Conservation (phyloP, 1,140 invertebrate species). For the Zaprionus inermis region DNA sequence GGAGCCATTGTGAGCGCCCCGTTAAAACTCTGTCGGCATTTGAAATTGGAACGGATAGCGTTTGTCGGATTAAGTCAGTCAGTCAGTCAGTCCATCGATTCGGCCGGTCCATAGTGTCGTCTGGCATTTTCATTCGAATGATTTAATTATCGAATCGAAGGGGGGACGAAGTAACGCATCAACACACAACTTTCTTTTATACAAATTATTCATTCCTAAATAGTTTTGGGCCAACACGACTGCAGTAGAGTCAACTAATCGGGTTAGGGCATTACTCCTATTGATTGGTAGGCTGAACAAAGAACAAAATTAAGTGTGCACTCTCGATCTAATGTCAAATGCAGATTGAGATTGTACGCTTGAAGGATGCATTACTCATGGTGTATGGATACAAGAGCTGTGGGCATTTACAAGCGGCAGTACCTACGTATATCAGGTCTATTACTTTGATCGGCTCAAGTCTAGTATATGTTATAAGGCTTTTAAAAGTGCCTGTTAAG, state of each 20-base stretch:
- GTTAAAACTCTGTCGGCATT: slow-evolving; percentile 71
- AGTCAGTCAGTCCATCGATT: neutral
- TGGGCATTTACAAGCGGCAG: neutral
- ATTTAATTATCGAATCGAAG: slow-evolving; percentile 68
- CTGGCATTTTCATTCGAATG: slow-evolving; percentile 72
- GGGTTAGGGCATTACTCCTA: slow-evolving; percentile 49
- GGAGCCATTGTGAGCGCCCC: slow-evolving; percentile 68
- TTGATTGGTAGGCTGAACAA: slow-evolving; percentile 45
- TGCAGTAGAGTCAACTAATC: slow-evolving; percentile 43
- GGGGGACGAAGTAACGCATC: slow-evolving; percentile 25
- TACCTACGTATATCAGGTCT: too few relatives aligned
- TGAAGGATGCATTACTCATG: slow-evolving; percentile 1
- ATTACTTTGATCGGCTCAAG: neutral
- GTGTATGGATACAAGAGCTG: neutral
- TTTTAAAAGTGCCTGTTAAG: neutral
- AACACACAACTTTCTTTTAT: slow-evolving; percentile 63
- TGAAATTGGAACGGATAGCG: slow-evolving; percentile 82
- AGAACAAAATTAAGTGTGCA: slow-evolving; percentile 39
- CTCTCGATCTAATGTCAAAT: slow-evolving; percentile 16
- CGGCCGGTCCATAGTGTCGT: slow-evolving; percentile 39
- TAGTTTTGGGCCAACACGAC: slow-evolving; percentile 22
- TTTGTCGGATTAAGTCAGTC: slow-evolving; percentile 71
- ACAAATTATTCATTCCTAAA: slow-evolving; percentile 74
- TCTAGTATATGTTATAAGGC: neutral
- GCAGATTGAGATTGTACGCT: neutral